Evolutionary conservation across 1,140 invertebrate genomes (phyloP).

Genomic region (Apis laboriosa): DNA sequence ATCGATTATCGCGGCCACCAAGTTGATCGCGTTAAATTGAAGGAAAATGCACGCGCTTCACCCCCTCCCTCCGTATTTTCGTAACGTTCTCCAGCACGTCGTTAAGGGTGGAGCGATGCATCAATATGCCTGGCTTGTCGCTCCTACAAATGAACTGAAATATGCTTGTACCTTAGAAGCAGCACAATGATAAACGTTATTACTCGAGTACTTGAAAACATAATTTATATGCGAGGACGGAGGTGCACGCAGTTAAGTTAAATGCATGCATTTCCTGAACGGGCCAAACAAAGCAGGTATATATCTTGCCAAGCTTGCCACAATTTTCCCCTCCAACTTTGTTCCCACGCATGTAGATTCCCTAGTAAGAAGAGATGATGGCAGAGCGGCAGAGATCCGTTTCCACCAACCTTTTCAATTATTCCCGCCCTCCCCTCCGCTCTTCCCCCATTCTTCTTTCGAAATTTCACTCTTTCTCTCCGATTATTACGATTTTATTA

Average conservation of each 20-base stretch:
- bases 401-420: neutral
- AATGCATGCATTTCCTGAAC: conserved; percentile 62
- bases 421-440: no score
- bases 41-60: no score
- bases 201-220: conserved; percentile 53
- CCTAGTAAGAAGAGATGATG: neutral
- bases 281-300: conserved; percentile 39
- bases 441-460: no score
- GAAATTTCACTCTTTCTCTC: no score
- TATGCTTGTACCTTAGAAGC: conserved; percentile 23
- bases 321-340: conserved; percentile 32
- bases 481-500: no score
- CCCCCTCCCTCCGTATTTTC: neutral
- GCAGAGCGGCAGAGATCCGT: neutral
- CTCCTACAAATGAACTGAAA: conserved; percentile 34
- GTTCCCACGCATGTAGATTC: neutral
- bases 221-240: conserved; percentile 54
- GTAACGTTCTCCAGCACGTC: neutral
- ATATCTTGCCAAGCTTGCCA: conserved; percentile 40
- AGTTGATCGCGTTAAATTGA: no score
- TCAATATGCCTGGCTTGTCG: conserved; percentile 14
- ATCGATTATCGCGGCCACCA: no score
- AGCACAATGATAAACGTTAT: conserved; percentile 54
- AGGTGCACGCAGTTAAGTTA: conserved; percentile 55
- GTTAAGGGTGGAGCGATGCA: neutral